These are phyloP conservation scores for Proisotoma minuta DNA, from an alignment of 2,888 invertebrate species.

Conservation along the genomic window DNA sequence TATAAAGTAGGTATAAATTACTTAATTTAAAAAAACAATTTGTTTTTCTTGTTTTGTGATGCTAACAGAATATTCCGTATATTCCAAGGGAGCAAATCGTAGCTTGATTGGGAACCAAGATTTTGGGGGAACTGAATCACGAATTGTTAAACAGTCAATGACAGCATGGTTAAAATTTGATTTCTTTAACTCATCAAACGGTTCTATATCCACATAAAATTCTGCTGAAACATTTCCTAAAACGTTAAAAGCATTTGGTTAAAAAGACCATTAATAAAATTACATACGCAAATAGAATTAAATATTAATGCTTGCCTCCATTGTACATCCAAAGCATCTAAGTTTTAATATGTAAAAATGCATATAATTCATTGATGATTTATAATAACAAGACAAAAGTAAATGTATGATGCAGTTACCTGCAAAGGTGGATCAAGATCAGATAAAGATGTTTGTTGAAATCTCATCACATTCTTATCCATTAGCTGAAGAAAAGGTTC, in stretches of 20 bases:
- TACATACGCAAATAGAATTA: neutral
- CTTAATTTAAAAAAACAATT: neutral
- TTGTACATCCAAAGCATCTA: conserved; percentile 41
- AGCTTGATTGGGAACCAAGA: conserved; percentile 37
- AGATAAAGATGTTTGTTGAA: conserved; percentile 34
- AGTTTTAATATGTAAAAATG: neutral
- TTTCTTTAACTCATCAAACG: conserved; percentile 35
- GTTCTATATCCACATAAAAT: conserved; percentile 31
- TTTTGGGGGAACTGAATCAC: conserved; percentile 30
- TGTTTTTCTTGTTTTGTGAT: neutral
- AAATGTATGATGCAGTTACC: conserved; percentile 10
- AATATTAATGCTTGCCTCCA: conserved; percentile 21
- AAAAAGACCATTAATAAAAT: no score
- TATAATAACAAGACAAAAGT: neutral
- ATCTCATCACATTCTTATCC: conserved; percentile 24
- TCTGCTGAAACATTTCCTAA: conserved; percentile 24
- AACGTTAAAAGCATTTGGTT: no score
- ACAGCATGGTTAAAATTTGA: conserved; percentile 39
- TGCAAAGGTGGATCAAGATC: conserved; percentile 44
- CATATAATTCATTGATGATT: no score
- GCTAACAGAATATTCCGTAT: conserved; percentile 26
- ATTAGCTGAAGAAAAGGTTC: conserved; percentile 32
- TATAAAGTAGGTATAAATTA: neutral
- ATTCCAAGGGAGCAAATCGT: conserved; percentile 41
- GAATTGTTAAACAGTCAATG: conserved; percentile 36